These are phyloP conservation scores for Tympanoctomys barrerae DNA, from an alignment of 2,797 vertebrate species.

Conservation along the genomic window DNA sequence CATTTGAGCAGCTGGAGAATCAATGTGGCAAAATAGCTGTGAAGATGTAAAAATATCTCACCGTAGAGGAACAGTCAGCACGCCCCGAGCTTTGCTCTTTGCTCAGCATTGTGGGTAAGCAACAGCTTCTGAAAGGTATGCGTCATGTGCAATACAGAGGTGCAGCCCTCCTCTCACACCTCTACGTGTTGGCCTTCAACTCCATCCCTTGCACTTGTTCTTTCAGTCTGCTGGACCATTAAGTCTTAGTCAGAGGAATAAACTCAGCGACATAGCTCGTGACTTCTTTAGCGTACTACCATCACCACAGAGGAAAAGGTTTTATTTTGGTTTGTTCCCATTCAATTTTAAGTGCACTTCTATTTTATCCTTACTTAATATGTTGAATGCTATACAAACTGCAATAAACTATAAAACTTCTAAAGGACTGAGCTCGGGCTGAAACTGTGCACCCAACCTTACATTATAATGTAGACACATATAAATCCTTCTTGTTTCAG, in stretches of 20 bases:
- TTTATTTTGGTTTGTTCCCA: slow-evolving; percentile 37
- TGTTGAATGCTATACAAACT: slow-evolving; percentile 35
- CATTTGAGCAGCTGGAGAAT: slow-evolving; percentile 46
- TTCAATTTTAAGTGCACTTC: slow-evolving; percentile 23
- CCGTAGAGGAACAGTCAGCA: slow-evolving; percentile 12
- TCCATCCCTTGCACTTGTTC: background rate
- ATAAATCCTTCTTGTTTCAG: slow-evolving; percentile 22
- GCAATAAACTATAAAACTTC: slow-evolving; percentile 13
- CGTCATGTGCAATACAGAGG: background rate
- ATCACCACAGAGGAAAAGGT: background rate
- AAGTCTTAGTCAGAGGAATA: background rate
- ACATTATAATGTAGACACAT: background rate
- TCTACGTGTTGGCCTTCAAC: background rate
- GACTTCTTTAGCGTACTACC: background rate
- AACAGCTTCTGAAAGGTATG: background rate
- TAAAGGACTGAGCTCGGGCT: background rate
- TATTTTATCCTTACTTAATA: background rate
- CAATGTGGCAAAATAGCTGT: slow-evolving; percentile 52
- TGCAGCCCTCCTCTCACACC: background rate
- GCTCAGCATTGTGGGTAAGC: background rate
- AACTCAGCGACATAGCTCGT: background rate
- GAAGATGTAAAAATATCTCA: slow-evolving; percentile 49
- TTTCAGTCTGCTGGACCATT: background rate
- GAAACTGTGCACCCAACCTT: background rate
- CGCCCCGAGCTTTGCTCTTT: slow-evolving; percentile 31